Percentiles rank a stretch among this genome's conserved stretches.
These are phyloP conservation scores for Pecten maximus DNA, from an alignment of 2,888 invertebrate genomes.

Conservation along the genomic window DNA sequence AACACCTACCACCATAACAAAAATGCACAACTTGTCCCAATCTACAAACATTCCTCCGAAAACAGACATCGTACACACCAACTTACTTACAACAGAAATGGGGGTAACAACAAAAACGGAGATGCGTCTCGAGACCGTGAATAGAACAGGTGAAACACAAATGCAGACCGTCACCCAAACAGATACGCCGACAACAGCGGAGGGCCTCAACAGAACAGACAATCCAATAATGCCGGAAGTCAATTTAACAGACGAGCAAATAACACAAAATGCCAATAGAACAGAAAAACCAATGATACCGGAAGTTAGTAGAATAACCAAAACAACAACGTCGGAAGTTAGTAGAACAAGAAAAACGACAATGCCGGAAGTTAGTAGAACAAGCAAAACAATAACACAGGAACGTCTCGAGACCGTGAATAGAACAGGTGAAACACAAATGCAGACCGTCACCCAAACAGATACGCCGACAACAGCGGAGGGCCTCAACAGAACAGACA, in stretches of 20 bases:
- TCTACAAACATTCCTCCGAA: background rate
- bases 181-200: background rate
- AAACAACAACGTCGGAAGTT: background rate
- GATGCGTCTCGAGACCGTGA: background rate
- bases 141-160: background rate
- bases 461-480: background rate
- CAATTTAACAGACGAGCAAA: background rate
- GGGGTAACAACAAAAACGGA: background rate
- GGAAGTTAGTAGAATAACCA: background rate
- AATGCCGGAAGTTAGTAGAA: background rate
- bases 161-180: background rate
- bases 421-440: no score
- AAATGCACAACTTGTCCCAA: no score
- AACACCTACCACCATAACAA: background rate
- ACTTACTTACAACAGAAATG: background rate
- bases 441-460: background rate
- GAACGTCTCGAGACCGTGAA: no score
- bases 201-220: background rate
- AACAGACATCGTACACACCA: background rate
- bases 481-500: background rate
- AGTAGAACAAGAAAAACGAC: background rate
- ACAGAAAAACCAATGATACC: background rate
- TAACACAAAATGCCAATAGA: background rate
- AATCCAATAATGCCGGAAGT: background rate
- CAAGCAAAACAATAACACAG: background rate